These are phyloP conservation scores for Stomorhina lunata DNA, from an alignment of 2,888 invertebrate genomes.

Conservation along the genomic window DNA sequence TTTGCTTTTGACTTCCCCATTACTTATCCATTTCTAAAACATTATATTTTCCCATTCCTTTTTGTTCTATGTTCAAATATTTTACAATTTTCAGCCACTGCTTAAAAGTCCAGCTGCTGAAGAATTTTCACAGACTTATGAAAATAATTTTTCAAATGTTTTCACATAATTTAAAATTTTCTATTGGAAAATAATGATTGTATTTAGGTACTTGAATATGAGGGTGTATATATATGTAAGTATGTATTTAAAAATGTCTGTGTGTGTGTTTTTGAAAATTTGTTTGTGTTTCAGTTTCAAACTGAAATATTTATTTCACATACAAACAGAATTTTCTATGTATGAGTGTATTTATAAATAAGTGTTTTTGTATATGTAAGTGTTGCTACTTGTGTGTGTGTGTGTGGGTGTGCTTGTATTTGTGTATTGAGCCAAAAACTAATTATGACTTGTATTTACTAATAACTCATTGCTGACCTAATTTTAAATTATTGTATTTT, in stretches of 20 bases:
- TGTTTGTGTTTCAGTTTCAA: not conserved
- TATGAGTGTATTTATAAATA: not conserved
- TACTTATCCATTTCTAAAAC: not conserved
- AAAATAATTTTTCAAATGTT: constrained; percentile 28
- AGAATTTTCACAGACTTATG: not conserved
- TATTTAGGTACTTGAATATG: not conserved
- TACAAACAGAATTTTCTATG: not conserved
- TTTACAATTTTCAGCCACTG: not conserved
- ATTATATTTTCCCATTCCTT: not conserved
- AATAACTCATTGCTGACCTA: constrained; percentile 52
- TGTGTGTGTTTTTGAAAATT: not conserved
- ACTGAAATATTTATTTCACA: not conserved
- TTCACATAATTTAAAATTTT: not conserved
- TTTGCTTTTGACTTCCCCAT: not conserved
- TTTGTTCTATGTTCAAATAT: not conserved
- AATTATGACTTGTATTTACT: constrained; percentile 34
- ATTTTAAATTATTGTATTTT: constrained; percentile 34
- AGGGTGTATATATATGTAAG: not conserved
- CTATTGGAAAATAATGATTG: not conserved
- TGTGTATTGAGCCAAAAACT: constrained; percentile 11
- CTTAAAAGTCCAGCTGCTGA: not conserved
- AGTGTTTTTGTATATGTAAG: no score
- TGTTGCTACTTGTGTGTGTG: no score
- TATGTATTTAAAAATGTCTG: not conserved
- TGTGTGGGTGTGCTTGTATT: not conserved